Base-by-base conservation (phyloP, 2,113 vertebrate species). In the Dolichotis patagonum region DNA sequence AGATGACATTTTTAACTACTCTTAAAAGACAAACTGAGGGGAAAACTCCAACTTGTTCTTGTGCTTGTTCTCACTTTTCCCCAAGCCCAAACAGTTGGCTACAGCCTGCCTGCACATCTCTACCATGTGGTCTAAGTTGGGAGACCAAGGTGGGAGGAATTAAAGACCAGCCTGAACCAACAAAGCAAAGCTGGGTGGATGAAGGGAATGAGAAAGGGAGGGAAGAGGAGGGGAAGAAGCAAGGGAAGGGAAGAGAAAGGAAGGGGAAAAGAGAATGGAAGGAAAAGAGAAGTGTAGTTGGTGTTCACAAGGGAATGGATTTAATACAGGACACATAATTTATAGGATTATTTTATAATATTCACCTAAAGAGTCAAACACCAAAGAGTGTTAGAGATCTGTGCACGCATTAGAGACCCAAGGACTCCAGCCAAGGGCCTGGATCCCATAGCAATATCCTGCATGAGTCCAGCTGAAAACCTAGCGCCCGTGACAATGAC, bases 121-220 rank as follows among this genome's bases (percentile, higher is more conserved):
- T n/a, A 6, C 65, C 20, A n/a, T 0, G 0, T 20, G 16, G 17
- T 17, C 28, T n/a, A 30, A 43, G 10, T 30, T 12, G 30, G 41
- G 30, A 65, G 60, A 32, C 30, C 11, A 20, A 46, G 30, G 17
- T 2, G 6, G 12, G 30, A 52, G 32, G 62, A 26, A 24, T 38
- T 69, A 22, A n/a, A 54, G 13, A 22, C 22, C 7, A 38, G 63
- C 43, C 20, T n/a, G 32, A 5, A 46, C 46, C 12, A 24, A n/a
- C 20, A 17, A 10, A 14, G 43, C 7, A 1, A 24, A 35, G 38
- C 22, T 56, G 38, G 11, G 4, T 14, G 71, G 71, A 43, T 43
- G 71, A 43, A 43, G 11, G 24, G 11, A 43, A 43, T 28, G 41
- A 75, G 41, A 43, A 43, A 28, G 38, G 22, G 22, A 43, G 22